These are phyloP conservation scores for Allobates femoralis DNA, from an alignment of 2,797 vertebrate genomes.

Conservation along the genomic window DNA sequence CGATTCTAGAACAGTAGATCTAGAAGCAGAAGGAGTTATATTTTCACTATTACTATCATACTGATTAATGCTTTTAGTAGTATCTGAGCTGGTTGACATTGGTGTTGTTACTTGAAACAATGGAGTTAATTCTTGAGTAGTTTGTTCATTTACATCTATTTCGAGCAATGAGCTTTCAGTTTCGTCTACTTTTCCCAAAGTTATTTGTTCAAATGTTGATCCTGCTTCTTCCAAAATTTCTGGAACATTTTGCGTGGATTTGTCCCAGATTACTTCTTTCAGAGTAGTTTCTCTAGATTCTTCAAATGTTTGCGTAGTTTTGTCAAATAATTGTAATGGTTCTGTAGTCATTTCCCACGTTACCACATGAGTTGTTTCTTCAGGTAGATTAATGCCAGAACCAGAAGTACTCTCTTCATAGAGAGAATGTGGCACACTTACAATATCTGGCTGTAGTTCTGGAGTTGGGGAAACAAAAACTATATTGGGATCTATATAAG, in stretches of 20 bases:
- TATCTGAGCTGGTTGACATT: neutral
- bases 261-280: neutral
- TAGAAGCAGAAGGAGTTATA: neutral
- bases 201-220: neutral
- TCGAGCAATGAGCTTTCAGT: neutral
- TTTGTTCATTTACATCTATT: neutral
- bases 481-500: constrained; percentile 54
- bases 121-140: neutral
- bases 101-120: neutral
- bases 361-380: neutral
- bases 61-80: neutral
- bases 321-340: neutral
- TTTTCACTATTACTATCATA: neutral
- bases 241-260: neutral
- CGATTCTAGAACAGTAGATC: constrained; percentile 58
- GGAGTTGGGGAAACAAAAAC: constrained; percentile 27
- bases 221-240: neutral
- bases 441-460: neutral
- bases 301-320: neutral
- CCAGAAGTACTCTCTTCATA: neutral
- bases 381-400: neutral
- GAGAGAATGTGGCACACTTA: constrained; percentile 41
- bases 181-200: neutral
- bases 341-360: neutral
- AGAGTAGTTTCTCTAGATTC: neutral